Evolutionary conservation across 2,888 invertebrate species (phyloP).

Genomic region (Horisme vitalbata): DNA sequence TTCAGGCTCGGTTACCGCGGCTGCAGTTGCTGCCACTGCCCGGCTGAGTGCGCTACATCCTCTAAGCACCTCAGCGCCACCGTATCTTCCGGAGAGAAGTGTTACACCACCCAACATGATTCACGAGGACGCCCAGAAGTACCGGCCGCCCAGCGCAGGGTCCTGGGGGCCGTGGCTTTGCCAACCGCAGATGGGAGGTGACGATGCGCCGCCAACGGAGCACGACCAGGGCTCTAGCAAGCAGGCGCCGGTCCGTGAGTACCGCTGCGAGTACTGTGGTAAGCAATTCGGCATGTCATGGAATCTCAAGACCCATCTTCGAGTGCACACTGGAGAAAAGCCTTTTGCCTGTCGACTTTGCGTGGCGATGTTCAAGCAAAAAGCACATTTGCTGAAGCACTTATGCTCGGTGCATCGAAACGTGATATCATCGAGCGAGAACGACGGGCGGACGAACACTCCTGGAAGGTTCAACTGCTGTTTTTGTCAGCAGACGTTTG

Average conservation of each 20-base stretch:
- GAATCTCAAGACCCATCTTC: constrained; percentile 94
- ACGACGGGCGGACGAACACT: constrained; percentile 85
- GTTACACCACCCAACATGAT: constrained; percentile 84
- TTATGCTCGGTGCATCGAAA: constrained; percentile 94
- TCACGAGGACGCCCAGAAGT: constrained; percentile 82
- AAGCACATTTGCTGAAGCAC: constrained; percentile 93
- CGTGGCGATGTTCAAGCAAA: constrained; percentile 96
- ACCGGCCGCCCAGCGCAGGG: constrained; percentile 88
- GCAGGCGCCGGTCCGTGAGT: constrained; percentile 89
- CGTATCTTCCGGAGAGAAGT: constrained; percentile 85
- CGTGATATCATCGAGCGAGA: constrained; percentile 92
- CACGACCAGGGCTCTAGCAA: constrained; percentile 82
- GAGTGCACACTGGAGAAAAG: constrained; percentile 94
- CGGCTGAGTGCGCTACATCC: constrained; percentile 82
- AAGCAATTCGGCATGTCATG: constrained; percentile 97
- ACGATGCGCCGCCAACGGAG: constrained; percentile 71
- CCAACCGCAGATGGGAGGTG: constrained; percentile 84
- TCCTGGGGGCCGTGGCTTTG: constrained; percentile 87
- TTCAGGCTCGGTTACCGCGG: constrained; percentile 82
- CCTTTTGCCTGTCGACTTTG: constrained; percentile 94
- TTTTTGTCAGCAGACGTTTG: constrained; percentile 93
- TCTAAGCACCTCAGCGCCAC: constrained; percentile 88
- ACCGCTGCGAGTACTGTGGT: constrained; percentile 94
- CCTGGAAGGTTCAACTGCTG: constrained; percentile 91
- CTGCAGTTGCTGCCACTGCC: constrained; percentile 81